Evolutionary conservation across 2,113 vertebrate species (phyloP).

Genomic region (Diglossa brunneiventris): DNA sequence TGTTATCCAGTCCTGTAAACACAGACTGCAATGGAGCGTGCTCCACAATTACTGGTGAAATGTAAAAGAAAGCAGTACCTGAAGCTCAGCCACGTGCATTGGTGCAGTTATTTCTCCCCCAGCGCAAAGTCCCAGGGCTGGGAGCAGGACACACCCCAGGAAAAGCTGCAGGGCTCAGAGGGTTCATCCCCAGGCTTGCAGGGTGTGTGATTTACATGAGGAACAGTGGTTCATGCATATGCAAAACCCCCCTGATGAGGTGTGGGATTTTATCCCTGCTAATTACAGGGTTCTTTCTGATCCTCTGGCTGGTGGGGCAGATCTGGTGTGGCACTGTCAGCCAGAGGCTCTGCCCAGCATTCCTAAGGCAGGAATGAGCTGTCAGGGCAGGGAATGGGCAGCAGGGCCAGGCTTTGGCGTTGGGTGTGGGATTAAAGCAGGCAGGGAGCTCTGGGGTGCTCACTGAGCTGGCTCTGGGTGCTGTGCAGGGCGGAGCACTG

Average conservation of each 20-base stretch:
- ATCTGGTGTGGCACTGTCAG: neutral
- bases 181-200: neutral
- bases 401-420: neutral
- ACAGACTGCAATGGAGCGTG: fast-evolving
- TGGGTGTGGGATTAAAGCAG: constrained; percentile 28
- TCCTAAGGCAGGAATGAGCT: constrained; percentile 12
- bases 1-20: neutral
- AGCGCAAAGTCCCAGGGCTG: neutral
- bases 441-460: neutral
- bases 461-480: neutral
- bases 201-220: constrained; percentile 38
- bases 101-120: neutral
- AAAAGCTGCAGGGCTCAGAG: neutral
- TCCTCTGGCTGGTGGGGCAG: constrained; percentile 41
- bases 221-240: constrained; percentile 39
- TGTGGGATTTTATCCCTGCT: neutral
- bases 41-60: neutral
- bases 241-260: constrained; percentile 59
- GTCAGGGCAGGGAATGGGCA: neutral
- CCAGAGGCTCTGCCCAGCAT: constrained; percentile 1
- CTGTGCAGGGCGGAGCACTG: neutral
- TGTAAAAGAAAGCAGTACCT: neutral
- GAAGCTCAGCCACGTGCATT: neutral
- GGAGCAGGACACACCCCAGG: neutral
- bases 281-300: constrained; percentile 32